Base-by-base conservation (phyloP, 2,797 vertebrate species). In the Smutsia gigantea region DNA sequence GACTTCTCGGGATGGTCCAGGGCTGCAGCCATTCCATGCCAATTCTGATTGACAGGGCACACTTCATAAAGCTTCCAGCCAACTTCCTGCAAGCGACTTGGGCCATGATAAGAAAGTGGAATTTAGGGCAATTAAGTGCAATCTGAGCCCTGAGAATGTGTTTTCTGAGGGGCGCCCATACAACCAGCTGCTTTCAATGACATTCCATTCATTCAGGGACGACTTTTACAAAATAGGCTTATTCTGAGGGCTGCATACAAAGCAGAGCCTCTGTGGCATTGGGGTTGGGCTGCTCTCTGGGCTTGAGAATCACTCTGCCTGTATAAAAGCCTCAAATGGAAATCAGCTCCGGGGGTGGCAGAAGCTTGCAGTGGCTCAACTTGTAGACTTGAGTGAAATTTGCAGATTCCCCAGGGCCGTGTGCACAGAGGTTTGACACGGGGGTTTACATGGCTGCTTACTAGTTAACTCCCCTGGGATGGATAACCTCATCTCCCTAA, bases 101-200 rank as follows among this genome's bases (percentile, higher is more conserved):
- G 97, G 97, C 98, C 97, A 97, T 98, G 98, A 98, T 98, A 98
- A 98, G 97, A 98, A 98, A 97, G 90, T 97, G 97, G 98, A 97
- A 98, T 98, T 98, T 81, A 95, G 96, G 93, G 94, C 97, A 98
- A 97, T 98, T 98, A 98, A 98, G 94, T 98, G 98, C 97, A 98
- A 94, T 97, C 93, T 82, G 98, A 98, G 97, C 96, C 95, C 93
- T 27, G 66, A 98, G 97, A 97, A 98, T 98, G 98, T 2, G 7
- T 97, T 97, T 98, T 96, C 97, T 95, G 97, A 96, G 97, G 97
- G 97, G 96, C 77, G 92, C 68, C 96, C 95, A 86, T 98, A 94
- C 93, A 85, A 12, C 96, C 97, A 98, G 95, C 97, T 98, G 97
- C 97, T 98, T 98, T 98, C 97, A 98, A 92, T 98, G 98, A 97